A percentile compares a stretch with the other conserved stretches of the same genome.
phyloP scores from a whole-genome alignment of 2,888 invertebrate genomes.

The Drosophila neutralis region DNA sequence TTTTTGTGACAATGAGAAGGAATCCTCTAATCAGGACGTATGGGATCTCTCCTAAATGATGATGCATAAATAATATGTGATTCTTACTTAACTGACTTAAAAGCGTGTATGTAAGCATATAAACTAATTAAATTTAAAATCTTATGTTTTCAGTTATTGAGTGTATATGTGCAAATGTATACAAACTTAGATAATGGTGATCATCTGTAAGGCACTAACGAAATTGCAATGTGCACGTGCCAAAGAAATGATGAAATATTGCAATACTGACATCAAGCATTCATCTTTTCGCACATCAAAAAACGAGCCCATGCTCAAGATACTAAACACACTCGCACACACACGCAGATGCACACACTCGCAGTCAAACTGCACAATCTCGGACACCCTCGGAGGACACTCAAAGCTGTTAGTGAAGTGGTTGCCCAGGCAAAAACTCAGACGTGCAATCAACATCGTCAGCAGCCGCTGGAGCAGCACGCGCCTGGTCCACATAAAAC shows the following conservation, averaged over 20 bases:
- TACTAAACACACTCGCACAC: conserved; percentile 63
- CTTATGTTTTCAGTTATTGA: background rate
- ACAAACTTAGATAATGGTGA: background rate
- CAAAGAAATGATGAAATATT: conserved; percentile 61
- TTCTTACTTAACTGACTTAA: background rate
- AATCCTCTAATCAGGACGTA: background rate
- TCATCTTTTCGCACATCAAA: conserved; percentile 36
- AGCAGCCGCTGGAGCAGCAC: conserved; percentile 51
- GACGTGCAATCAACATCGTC: conserved; percentile 71
- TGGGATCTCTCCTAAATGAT: background rate
- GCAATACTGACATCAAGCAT: conserved; percentile 35
- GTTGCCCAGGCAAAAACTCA: conserved; percentile 43
- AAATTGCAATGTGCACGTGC: conserved; percentile 55
- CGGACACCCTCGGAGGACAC: conserved; percentile 40
- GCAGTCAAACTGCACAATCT: conserved; percentile 4
- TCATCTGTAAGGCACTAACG: conserved; percentile 15
- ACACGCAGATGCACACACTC: conserved; percentile 8
- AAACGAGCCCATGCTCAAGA: conserved; percentile 60
- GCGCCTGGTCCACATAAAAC: conserved; percentile 57
- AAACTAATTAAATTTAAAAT: background rate
- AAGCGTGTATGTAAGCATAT: background rate
- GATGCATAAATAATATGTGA: background rate
- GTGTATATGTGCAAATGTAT: background rate
- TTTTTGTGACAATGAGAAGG: background rate
- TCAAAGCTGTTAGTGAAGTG: conserved; percentile 77